These are phyloP conservation scores for Palythoa grandiflora DNA, from an alignment of 92 coral and sea anemone genomes.

Conservation along the genomic window DNA sequence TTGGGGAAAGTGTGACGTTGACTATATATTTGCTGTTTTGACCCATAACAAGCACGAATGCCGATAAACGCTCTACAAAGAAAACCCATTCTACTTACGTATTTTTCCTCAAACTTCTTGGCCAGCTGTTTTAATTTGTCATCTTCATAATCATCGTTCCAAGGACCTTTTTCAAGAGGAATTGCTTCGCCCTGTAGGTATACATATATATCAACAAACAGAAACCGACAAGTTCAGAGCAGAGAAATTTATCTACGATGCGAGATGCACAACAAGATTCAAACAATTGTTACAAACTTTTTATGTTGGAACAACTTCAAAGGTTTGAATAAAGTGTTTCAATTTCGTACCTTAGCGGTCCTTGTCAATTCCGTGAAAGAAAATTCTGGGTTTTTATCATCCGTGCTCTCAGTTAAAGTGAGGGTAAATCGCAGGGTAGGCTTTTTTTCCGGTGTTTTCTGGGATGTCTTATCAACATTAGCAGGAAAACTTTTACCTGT, in stretches of 20 bases:
- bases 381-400: slow-evolving; percentile 95
- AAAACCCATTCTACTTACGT: slow-evolving; percentile 72
- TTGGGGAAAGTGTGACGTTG: slow-evolving; percentile 45
- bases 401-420: slow-evolving; percentile 88
- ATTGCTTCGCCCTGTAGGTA: slow-evolving; percentile 67
- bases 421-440: slow-evolving; percentile 89
- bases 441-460: slow-evolving; percentile 66
- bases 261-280: neutral
- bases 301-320: neutral
- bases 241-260: neutral
- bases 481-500: slow-evolving; percentile 79
- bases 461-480: slow-evolving; percentile 71
- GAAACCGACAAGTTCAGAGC: slow-evolving; percentile 19
- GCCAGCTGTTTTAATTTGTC: slow-evolving; percentile 91
- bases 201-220: neutral
- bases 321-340: neutral
- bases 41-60: slow-evolving; percentile 22
- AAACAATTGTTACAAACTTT: neutral
- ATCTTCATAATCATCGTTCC: slow-evolving; percentile 80
- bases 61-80: neutral
- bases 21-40: neutral
- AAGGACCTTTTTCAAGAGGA: slow-evolving; percentile 69
- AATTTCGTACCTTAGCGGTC: slow-evolving; percentile 63
- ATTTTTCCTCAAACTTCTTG: slow-evolving; percentile 97
- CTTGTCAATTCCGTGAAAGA: slow-evolving; percentile 93